A percentile compares a stretch with the other conserved stretches of the same genome.
phyloP scores from a whole-genome alignment of 2,888 invertebrate species.

The Pandemis corylana region DNA sequence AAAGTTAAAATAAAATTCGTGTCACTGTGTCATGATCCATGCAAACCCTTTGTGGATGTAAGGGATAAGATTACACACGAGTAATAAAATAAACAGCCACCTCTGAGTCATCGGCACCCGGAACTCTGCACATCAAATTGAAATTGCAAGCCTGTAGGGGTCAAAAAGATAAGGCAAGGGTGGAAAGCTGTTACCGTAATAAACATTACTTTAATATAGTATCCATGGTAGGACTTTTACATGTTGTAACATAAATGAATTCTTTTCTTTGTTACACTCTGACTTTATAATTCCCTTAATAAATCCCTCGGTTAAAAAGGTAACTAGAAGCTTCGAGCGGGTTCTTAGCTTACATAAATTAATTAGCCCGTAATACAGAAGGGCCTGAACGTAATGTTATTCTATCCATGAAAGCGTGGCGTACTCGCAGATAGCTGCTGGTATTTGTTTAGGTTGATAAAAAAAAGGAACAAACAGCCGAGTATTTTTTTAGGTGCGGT shows the following conservation, averaged over 20 bases:
- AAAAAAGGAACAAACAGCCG: conserved; percentile 29
- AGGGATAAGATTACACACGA: conserved; percentile 35
- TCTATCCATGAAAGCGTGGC: conserved; percentile 43
- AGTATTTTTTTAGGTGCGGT: conserved; percentile 40
- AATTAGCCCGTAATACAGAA: conserved; percentile 46
- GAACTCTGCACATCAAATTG: conserved; percentile 39
- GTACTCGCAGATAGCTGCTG: conserved; percentile 29
- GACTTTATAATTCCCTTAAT: conserved; percentile 28
- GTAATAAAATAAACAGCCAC: conserved; percentile 38
- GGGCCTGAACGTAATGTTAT: conserved; percentile 42
- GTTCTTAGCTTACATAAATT: conserved; percentile 48
- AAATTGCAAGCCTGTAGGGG: conserved; percentile 42
- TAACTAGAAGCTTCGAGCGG: conserved; percentile 31
- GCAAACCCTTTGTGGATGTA: conserved; percentile 19
- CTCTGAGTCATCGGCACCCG: conserved; percentile 28
- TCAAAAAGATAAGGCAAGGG: conserved; percentile 39
- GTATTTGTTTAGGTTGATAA: conserved; percentile 47
- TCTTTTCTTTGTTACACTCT: conserved; percentile 21
- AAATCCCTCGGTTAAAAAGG: conserved; percentile 36
- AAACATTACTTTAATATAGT: conserved; percentile 37
- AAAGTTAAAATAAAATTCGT: neutral
- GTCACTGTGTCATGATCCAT: neutral
- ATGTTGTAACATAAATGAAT: conserved; percentile 23
- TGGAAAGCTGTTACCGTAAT: conserved; percentile 39
- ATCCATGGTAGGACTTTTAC: conserved; percentile 14